These are phyloP conservation scores for Azorinus chamasolen DNA, from an alignment of 2,888 invertebrate genomes.

Conservation along the genomic window DNA sequence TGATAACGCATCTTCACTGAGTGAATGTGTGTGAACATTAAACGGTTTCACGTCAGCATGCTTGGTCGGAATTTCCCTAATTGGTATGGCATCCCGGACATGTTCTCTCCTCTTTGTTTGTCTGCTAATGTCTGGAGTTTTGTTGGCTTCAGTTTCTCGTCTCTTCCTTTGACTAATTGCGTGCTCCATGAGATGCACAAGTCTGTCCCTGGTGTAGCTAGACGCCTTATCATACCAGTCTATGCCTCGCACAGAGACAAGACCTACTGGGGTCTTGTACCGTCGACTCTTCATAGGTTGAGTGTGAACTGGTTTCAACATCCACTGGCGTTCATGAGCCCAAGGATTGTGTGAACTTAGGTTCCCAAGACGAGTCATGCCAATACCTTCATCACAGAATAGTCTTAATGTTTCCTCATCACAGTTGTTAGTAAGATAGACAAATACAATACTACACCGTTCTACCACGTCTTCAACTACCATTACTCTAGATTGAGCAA, in stretches of 20 bases:
- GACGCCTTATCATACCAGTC: constrained; percentile 56
- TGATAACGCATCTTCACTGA: too few relatives aligned
- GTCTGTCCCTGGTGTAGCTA: constrained; percentile 12
- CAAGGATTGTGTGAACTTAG: not conserved
- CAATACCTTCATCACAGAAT: constrained; percentile 54
- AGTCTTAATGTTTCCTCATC: constrained; percentile 19
- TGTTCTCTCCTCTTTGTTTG: too few relatives aligned
- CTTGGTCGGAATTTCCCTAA: too few relatives aligned
- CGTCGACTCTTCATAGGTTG: constrained; percentile 11
- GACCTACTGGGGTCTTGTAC: constrained; percentile 48
- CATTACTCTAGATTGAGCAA: constrained; percentile 40
- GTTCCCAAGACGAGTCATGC: constrained; percentile 37
- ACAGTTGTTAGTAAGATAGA: constrained; percentile 46
- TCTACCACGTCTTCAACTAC: constrained; percentile 50
- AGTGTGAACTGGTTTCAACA: constrained; percentile 59
- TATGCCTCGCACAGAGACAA: constrained; percentile 44
- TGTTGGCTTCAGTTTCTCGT: constrained; percentile 6
- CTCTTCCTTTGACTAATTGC: constrained; percentile 33
- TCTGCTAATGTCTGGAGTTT: not conserved
- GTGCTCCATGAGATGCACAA: constrained; percentile 15
- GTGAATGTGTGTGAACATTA: too few relatives aligned
- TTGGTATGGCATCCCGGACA: too few relatives aligned
- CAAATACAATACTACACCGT: constrained; percentile 44
- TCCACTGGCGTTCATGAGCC: constrained; percentile 20
- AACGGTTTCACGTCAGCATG: too few relatives aligned